Conservation (phyloP, 1,140 invertebrate genomes). For the Drosophila navojoa region DNA sequence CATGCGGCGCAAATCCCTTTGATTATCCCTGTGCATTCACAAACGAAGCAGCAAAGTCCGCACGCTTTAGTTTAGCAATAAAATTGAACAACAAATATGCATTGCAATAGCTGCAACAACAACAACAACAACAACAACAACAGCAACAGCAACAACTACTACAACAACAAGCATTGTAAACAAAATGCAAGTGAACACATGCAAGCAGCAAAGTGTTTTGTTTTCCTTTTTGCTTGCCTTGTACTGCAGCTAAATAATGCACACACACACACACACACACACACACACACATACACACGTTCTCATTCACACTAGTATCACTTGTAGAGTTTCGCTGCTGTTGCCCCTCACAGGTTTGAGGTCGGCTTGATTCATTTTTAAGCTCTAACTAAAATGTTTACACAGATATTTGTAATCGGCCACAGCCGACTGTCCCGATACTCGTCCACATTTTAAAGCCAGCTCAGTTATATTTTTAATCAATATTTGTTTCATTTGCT, state of each 20-base stretch:
- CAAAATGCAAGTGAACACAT: constrained; percentile 18
- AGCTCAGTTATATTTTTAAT: no score
- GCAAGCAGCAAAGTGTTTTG: constrained; percentile 12
- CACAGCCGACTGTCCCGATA: no score
- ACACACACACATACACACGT: neutral
- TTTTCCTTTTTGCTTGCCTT: constrained; percentile 1
- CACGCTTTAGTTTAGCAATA: constrained; percentile 45
- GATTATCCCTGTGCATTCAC: constrained; percentile 53
- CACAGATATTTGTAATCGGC: neutral
- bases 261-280: constrained; percentile 26
- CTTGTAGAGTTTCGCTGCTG: constrained; percentile 9
- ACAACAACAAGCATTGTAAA: constrained; percentile 19
- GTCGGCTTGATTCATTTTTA: neutral
- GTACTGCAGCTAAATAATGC: constrained; percentile 47
- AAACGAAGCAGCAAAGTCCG: constrained; percentile 46
- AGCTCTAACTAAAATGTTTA: neutral
- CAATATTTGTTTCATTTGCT: no score
- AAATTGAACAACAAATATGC: constrained; percentile 55
- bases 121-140: constrained; percentile 20
- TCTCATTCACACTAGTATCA: neutral
- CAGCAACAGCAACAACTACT: constrained; percentile 12
- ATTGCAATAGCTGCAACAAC: constrained; percentile 30
- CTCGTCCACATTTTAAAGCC: no score
- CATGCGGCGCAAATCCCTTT: constrained; percentile 51
- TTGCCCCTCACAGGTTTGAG: neutral